Evolutionary conservation across 2,888 invertebrate species (phyloP), one percentile per base, ranked within the genome.

Genomic region (Chydorus sphaericus): DNA sequence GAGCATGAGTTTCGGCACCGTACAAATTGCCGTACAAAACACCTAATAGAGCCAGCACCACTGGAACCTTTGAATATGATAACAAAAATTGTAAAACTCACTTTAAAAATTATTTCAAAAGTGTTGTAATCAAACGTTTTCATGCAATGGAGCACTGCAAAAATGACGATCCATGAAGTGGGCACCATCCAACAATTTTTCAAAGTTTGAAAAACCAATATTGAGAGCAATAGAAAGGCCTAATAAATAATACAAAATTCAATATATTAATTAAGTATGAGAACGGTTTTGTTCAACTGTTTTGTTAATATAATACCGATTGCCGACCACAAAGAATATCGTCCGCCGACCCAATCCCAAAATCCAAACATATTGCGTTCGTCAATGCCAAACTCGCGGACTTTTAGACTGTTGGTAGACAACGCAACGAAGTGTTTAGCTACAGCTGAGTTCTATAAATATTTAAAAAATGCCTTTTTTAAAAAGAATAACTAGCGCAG

Each of bases 341-440:
- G 83, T 63, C 98, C 98, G 33, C 98, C 98, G 48, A 98, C 98
- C 96, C 97, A 98, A 73, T 99, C 98, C 97, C 98, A 99, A 73
- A 99, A 99, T 23, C 87, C 96, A 74, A 99, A 99, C 94, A 98
- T 97, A 69, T 98, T 99, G 62, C 83, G 83, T 61, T 88, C 80
- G 69, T 94, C 88, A 65, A 99, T 99, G 16, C 98, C 98, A 73
- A 99, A 99, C 33, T 86, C 92, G 23, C 83, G 85, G n/a, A 94
- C 97, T 70, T 94, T 92, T 61, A 82, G 77, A 23, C 75, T 82
- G 70, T 99, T 99, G 0, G 98, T 99, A 4, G 97, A 97, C 14
- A 99, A 72, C 10, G 98, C 98, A 3, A 97, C 96, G 71, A 99
- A 99, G 70, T 99, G 98, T 68, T 90, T 91, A 16, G 94, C 91